A percentile compares a stretch with the other conserved stretches of the same genome.
These are phyloP conservation scores for Trogon melanurus DNA, from an alignment of 2,113 vertebrate genomes.

Conservation along the genomic window DNA sequence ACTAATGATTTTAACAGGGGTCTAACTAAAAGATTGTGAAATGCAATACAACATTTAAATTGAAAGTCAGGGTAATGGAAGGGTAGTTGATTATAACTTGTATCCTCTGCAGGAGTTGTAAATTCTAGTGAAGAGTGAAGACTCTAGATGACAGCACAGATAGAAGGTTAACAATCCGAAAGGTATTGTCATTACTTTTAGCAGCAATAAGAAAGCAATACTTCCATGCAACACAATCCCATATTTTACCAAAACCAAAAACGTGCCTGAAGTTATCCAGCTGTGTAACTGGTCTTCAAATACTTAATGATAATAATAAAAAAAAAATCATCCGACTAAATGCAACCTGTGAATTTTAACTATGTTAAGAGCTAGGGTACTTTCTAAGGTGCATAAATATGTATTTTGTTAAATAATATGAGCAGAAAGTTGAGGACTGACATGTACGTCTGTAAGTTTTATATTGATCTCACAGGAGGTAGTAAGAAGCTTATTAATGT, in stretches of 20 bases:
- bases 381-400: background rate
- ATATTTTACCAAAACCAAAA: background rate
- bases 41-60: background rate
- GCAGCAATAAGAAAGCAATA: background rate
- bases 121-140: background rate
- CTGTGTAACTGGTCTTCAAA: background rate
- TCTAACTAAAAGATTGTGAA: slow-evolving; percentile 78
- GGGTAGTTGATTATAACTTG: background rate
- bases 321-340: background rate
- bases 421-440: background rate
- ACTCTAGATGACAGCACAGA: background rate
- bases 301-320: background rate
- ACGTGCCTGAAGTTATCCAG: background rate
- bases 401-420: background rate
- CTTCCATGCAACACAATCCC: background rate
- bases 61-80: background rate
- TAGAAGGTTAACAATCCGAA: background rate
- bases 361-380: background rate
- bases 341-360: background rate
- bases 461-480: background rate
- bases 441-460: background rate
- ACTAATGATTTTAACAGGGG: slow-evolving; percentile 73
- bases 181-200: background rate
- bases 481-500: background rate
- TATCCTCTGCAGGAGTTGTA: background rate